These are phyloP conservation scores for Spermophilus dauricus DNA, from an alignment of 2,113 vertebrate genomes.

Conservation along the genomic window DNA sequence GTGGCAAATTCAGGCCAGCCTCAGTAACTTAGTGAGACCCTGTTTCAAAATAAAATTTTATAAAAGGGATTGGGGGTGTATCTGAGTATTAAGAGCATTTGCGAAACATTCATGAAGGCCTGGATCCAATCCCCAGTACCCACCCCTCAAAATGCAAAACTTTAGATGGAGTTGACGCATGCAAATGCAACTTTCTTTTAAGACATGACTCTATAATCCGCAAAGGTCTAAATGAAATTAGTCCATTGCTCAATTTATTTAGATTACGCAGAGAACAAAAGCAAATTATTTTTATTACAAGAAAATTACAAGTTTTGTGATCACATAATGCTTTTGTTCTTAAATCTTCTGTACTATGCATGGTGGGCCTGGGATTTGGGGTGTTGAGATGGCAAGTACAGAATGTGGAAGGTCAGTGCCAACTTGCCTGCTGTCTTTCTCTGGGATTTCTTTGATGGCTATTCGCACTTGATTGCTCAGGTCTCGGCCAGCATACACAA, in stretches of 20 bases:
- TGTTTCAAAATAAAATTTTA: no score
- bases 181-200: conserved; percentile 57
- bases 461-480: conserved; percentile 92
- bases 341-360: not conserved
- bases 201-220: conserved; percentile 7
- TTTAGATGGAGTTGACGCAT: not conserved
- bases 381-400: not conserved
- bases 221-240: not conserved
- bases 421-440: conserved; percentile 90
- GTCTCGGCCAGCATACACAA: conserved; percentile 91
- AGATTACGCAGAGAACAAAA: conserved; percentile 32
- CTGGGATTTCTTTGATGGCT: conserved; percentile 93
- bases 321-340: not conserved
- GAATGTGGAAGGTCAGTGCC: not conserved
- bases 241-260: conserved; percentile 22
- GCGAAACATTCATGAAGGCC: no score
- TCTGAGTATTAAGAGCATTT: no score
- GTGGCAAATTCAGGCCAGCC: no score
- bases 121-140: no score
- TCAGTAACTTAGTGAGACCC: no score
- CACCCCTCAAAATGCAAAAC: not conserved
- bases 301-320: not conserved
- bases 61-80: no score
- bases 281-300: not conserved
- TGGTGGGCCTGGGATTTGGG: not conserved